A percentile compares a stretch with the other conserved stretches of the same genome.
Conservation (phyloP, 2,888 invertebrate genomes). For the Cephus runcator region DNA sequence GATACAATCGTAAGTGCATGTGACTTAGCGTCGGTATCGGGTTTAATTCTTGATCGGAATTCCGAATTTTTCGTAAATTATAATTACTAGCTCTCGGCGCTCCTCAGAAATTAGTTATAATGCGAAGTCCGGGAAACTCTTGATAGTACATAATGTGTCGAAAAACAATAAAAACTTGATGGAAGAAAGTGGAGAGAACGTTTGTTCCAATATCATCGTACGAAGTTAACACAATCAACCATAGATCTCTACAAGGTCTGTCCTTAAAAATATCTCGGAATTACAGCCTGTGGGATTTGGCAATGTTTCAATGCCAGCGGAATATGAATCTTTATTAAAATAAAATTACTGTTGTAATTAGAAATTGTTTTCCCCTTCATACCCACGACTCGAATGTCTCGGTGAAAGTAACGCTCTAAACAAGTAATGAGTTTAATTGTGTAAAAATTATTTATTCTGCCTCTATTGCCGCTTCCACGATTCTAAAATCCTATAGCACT, state of each 20-base stretch:
- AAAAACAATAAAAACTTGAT: too few species aligned
- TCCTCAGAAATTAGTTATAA: too few species aligned
- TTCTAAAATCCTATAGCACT: neutral
- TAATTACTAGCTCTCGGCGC: too few species aligned
- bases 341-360: neutral
- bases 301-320: neutral
- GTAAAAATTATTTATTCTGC: neutral
- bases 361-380: neutral
- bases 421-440: neutral
- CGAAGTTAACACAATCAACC: neutral
- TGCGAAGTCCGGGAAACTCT: too few species aligned
- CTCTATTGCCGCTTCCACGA: neutral
- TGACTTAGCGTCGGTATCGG: too few species aligned
- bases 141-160: too few species aligned
- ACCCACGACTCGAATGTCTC: neutral
- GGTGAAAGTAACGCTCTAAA: neutral
- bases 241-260: too few species aligned
- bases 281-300: neutral
- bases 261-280: too few species aligned
- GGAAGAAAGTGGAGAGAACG: neutral
- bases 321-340: neutral
- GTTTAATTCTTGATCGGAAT: too few species aligned
- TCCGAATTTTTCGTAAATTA: too few species aligned
- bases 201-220: neutral
- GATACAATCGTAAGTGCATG: too few species aligned